A percentile compares a stretch with the other conserved stretches of the same genome.
phyloP scores from a whole-genome alignment of 2,113 vertebrate genomes.

The Misgurnus anguillicaudatus region DNA sequence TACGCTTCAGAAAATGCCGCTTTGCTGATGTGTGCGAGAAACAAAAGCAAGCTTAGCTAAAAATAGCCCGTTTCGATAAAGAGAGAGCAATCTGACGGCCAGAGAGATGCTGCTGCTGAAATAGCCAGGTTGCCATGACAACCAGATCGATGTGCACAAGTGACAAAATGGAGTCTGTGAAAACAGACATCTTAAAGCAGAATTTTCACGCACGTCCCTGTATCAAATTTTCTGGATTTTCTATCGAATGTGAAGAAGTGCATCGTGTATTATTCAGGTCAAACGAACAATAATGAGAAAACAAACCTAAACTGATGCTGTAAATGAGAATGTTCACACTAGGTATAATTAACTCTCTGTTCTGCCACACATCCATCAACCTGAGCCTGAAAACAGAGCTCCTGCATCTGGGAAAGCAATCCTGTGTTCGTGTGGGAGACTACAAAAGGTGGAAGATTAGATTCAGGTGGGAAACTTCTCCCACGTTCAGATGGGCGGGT shows the following conservation, averaged over 20 bases:
- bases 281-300: not conserved
- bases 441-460: conserved; percentile 69
- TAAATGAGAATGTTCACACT: not conserved
- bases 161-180: conserved; percentile 60
- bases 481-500: conserved; percentile 55
- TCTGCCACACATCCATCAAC: conserved; percentile 66
- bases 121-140: conserved; percentile 64
- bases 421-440: conserved; percentile 64
- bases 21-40: conserved; percentile 53
- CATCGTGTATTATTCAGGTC: not conserved
- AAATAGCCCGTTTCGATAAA: conserved; percentile 58
- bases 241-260: not conserved
- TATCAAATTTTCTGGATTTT: too few species aligned
- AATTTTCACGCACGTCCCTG: conserved; percentile 50
- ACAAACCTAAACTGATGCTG: not conserved
- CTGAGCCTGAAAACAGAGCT: conserved; percentile 56
- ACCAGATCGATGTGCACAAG: conserved; percentile 51
- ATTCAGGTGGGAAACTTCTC: conserved; percentile 68
- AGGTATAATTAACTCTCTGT: conserved; percentile 46
- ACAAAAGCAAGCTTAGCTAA: conserved; percentile 57
- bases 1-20: not conserved
- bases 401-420: conserved; percentile 74
- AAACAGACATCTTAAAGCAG: conserved; percentile 58
- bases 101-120: conserved; percentile 51
- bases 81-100: conserved; percentile 47